Evolutionary conservation across 64 coral and sea anemone species (phyloP).

Genomic region (Platygyra sinensis): DNA sequence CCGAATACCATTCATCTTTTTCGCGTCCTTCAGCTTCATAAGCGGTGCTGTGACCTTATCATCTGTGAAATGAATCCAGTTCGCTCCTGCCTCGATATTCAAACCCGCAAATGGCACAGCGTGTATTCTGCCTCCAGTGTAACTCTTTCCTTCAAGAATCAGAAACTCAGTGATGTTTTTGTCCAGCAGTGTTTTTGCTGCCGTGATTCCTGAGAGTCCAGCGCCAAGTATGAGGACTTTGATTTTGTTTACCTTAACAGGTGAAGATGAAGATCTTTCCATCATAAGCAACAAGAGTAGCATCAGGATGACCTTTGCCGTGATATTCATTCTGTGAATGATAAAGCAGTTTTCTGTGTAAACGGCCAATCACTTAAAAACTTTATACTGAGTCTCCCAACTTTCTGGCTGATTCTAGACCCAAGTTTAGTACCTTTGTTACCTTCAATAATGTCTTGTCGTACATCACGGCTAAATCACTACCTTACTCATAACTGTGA

Average conservation of each 20-base stretch:
- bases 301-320: neutral
- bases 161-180: slow-evolving; percentile 57
- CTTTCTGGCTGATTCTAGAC: too few species aligned
- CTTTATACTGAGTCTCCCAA: too few species aligned
- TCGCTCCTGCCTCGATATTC: slow-evolving; percentile 75
- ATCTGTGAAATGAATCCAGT: slow-evolving; percentile 79
- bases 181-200: slow-evolving; percentile 59
- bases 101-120: slow-evolving; percentile 42
- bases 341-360: neutral
- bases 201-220: slow-evolving; percentile 53
- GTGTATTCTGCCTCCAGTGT: slow-evolving; percentile 61
- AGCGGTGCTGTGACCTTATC: slow-evolving; percentile 53
- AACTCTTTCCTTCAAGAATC: slow-evolving; percentile 52
- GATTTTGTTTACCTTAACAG: neutral
- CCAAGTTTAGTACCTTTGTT: too few species aligned
- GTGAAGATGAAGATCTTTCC: slow-evolving; percentile 2
- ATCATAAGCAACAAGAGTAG: neutral
- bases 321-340: neutral
- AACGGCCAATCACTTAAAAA: neutral
- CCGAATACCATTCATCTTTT: slow-evolving; percentile 5
- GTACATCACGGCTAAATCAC: too few species aligned
- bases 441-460: too few species aligned
- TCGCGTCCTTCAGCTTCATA: slow-evolving; percentile 48
- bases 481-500: too few species aligned
- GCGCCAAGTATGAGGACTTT: slow-evolving; percentile 64